Conservation (phyloP, 2,888 invertebrate species). For the Campaea margaritaria region DNA sequence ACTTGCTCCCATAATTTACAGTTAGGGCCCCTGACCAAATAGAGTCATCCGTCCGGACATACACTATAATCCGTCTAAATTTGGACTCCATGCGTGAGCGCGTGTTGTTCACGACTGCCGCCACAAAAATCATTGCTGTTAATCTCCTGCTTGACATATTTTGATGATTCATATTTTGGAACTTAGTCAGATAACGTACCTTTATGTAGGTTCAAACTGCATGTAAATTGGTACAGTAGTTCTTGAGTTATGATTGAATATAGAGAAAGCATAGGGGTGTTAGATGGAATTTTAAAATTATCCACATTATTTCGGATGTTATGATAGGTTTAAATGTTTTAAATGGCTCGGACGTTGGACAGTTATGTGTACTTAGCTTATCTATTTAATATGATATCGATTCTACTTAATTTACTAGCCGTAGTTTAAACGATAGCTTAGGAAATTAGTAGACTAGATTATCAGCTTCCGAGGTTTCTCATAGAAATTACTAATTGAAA, state of each 20-base stretch:
- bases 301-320: background rate
- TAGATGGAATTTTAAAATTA: too few species aligned
- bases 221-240: too few species aligned
- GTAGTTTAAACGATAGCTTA: background rate
- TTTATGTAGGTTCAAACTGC: too few species aligned
- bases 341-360: background rate
- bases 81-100: slow-evolving; percentile 12
- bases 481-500: too few species aligned
- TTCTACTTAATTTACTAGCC: background rate
- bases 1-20: slow-evolving; percentile 54
- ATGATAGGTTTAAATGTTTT: background rate
- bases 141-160: background rate
- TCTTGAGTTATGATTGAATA: background rate
- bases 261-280: background rate
- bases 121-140: background rate
- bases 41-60: slow-evolving; percentile 70
- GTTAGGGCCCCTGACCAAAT: slow-evolving; percentile 76
- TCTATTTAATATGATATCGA: background rate
- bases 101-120: background rate
- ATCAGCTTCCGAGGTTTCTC: background rate
- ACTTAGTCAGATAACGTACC: background rate
- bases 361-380: background rate
- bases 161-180: background rate
- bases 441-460: background rate
- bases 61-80: slow-evolving; percentile 48